Evolutionary conservation across 1,140 invertebrate genomes (phyloP), one percentile per base, ranked within the genome.

Genomic region (Ruditapes philippinarum): DNA sequence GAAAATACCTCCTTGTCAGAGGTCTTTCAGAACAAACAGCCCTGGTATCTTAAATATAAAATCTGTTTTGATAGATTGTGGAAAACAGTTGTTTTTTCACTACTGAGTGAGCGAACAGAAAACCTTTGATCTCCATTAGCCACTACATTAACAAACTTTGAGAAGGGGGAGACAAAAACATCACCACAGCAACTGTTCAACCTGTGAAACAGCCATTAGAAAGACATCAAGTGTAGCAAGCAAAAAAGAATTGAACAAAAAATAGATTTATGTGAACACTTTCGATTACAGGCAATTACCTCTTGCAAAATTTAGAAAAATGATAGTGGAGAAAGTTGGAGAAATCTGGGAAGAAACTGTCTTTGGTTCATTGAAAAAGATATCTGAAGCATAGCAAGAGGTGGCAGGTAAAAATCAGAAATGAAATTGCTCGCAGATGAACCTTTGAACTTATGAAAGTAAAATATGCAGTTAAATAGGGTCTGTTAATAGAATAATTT

Each of bases 161-260:
- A 17, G 22, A 17, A 19, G 14, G 25, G 38, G 38, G 49, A 51
- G 49, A 68, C 73, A 76, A 76, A 76, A 76, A 25, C 25, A 76
- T 76, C 42, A 49, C 73, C 73, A 76, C 38, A 25, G 40, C 73
- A 76, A 76, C 73, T 76, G 73, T 51, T 76, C 5, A 76, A 76
- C 40, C 42, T 76, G 73, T 76, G 73, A 76, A 76, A 76, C 45
- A 28, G 17, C 42, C 73, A 76, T 76, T 76, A 76, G 73, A 76
- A 76, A 76, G 40, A 76, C 73, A 76, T 76, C 45, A 51, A 51
- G 73, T 49, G 73, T 25, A 76, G 40, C 25, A 22, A n/a, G 45
- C 0, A 36, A 51, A 76, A 45, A 49, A 49, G 38, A n/a, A 17
- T 1, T 22, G 17, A 76, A 51, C 19, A 51, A 31, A 28, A 28